Evolutionary conservation across 1,140 invertebrate species (phyloP).

Genomic region (Ceratina japonica): DNA sequence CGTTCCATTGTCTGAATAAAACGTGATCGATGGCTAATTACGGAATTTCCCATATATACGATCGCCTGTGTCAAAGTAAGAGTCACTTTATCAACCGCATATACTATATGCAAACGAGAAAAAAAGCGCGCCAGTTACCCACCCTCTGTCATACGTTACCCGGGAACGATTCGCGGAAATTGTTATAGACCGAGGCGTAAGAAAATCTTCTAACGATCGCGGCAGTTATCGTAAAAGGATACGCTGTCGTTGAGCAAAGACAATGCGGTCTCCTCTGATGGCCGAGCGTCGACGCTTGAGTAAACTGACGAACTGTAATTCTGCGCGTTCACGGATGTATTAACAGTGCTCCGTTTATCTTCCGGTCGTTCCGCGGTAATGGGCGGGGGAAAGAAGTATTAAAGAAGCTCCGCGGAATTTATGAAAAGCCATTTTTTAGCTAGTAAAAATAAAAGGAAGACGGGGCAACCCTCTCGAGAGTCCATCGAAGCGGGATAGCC

Average conservation of each 20-base stretch:
- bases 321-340: slow-evolving; percentile 28
- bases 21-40: slow-evolving; percentile 15
- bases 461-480: background rate
- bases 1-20: slow-evolving; percentile 3
- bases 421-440: slow-evolving; percentile 21
- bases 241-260: slow-evolving; percentile 20
- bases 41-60: background rate
- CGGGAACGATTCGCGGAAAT: background rate
- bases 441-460: background rate
- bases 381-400: background rate
- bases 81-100: no score
- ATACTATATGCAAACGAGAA: no score
- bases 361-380: slow-evolving; percentile 32
- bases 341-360: slow-evolving; percentile 41
- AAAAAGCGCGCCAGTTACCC: background rate
- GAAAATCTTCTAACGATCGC: slow-evolving; percentile 17
- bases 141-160: background rate
- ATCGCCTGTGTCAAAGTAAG: no score
- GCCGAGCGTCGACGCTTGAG: slow-evolving; percentile 4
- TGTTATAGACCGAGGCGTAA: background rate
- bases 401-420: slow-evolving; percentile 15
- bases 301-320: slow-evolving; percentile 36
- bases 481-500: background rate
- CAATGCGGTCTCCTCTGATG: slow-evolving; percentile 26
- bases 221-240: slow-evolving; percentile 31